Evolutionary conservation across 2,888 invertebrate species (phyloP).

Genomic region (Willowsia nigromaculata): DNA sequence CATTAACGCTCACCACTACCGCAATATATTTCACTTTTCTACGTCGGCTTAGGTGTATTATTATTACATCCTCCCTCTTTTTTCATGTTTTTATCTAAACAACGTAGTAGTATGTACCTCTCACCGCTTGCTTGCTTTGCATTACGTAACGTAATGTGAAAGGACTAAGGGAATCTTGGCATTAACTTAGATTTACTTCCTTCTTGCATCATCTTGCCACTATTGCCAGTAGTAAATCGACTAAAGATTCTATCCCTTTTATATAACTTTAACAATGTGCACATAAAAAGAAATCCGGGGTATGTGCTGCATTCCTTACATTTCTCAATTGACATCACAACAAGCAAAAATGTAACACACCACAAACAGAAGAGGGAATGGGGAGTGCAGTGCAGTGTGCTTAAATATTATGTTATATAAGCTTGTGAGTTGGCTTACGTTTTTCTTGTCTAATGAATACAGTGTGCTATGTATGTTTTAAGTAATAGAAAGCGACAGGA

Average conservation of each 20-base stretch:
- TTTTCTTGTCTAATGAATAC: constrained; percentile 46
- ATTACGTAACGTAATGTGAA: constrained; percentile 61
- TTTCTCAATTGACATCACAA: constrained; percentile 12
- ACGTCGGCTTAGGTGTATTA: constrained; percentile 1
- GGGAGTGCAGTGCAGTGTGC: background rate
- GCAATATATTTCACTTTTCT: constrained; percentile 67
- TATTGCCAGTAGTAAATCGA: background rate
- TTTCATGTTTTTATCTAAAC: background rate
- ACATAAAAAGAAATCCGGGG: background rate
- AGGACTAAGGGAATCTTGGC: constrained; percentile 64
- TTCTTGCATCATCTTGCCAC: constrained; percentile 50
- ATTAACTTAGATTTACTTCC: constrained; percentile 69
- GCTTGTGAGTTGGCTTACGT: constrained; percentile 18
- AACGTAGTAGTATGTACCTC: background rate
- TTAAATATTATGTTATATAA: background rate
- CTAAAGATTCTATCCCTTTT: background rate
- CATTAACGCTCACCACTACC: constrained; percentile 52
- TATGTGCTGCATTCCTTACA: background rate
- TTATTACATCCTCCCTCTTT: background rate
- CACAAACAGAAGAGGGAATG: background rate
- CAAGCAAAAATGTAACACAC: no score
- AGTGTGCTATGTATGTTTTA: constrained; percentile 17
- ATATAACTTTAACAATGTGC: background rate
- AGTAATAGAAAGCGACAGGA: constrained; percentile 62
- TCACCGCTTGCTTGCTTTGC: background rate